These are phyloP conservation scores for Capitella teleta DNA, from an alignment of 1,140 invertebrate genomes.

Conservation along the genomic window DNA sequence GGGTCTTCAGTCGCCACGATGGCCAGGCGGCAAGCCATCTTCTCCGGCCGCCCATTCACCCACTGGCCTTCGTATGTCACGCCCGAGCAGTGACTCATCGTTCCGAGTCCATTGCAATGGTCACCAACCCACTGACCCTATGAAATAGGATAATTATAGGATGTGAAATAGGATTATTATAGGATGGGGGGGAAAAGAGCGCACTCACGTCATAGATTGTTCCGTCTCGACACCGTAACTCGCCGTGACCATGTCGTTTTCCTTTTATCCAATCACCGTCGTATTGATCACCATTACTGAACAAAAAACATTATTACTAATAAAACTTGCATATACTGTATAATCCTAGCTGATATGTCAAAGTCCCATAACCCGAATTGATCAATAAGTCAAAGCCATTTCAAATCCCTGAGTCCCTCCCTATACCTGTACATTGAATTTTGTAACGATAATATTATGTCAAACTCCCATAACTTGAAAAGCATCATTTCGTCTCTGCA, in stretches of 20 bases:
- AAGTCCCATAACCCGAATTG: no score
- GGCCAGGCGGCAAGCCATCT: slow-evolving; percentile 29
- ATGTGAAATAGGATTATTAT: no score
- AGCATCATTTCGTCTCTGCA: no score
- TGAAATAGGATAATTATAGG: neutral
- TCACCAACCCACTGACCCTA: slow-evolving; percentile 37
- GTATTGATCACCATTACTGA: slow-evolving; percentile 35
- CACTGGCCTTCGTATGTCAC: slow-evolving; percentile 30
- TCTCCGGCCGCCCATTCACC: slow-evolving; percentile 27
- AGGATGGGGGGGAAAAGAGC: no score
- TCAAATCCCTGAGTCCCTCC: no score
- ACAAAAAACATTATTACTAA: no score
- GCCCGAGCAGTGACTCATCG: slow-evolving; percentile 31
- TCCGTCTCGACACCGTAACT: slow-evolving; percentile 26
- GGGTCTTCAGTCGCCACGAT: slow-evolving; percentile 16
- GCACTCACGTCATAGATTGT: slow-evolving; percentile 30
- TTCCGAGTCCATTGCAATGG: slow-evolving; percentile 30
- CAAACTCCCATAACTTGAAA: no score
- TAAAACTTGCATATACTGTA: no score
- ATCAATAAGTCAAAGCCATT: no score
- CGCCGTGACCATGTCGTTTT: slow-evolving; percentile 34
- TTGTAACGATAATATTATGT: no score
- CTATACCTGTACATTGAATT: no score
- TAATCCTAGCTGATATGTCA: no score
- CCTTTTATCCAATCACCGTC: slow-evolving; percentile 34